Evolutionary conservation across 2,888 invertebrate species (phyloP).

Genomic region (Hydropsyche betteni): DNA sequence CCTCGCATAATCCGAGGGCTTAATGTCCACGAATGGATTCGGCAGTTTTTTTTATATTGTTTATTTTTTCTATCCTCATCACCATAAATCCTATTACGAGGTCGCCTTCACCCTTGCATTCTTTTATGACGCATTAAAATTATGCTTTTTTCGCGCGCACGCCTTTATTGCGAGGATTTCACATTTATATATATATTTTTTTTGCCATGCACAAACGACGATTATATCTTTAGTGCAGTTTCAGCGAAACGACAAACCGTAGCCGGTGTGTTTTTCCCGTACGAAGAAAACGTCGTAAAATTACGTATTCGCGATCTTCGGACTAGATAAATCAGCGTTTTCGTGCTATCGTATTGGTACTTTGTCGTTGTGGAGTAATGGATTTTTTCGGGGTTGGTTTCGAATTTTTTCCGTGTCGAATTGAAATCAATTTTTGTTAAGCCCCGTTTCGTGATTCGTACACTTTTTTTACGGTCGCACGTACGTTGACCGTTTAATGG

Average conservation of each 20-base stretch:
- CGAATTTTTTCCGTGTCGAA: background rate
- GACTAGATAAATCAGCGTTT: background rate
- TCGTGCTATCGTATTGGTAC: background rate
- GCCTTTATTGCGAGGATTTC: too few species aligned
- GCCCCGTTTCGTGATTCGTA: background rate
- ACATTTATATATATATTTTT: background rate
- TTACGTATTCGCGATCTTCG: background rate
- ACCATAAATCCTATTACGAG: slow-evolving; percentile 51
- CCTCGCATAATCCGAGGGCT: slow-evolving; percentile 47
- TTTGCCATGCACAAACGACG: background rate
- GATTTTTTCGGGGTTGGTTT: background rate
- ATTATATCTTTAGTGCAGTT: slow-evolving; percentile 18
- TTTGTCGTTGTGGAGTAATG: background rate
- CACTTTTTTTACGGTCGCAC: background rate
- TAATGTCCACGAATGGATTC: slow-evolving; percentile 50
- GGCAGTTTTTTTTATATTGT: slow-evolving; percentile 42
- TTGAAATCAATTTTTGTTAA: too few species aligned
- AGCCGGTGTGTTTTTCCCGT: background rate
- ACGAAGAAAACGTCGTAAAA: slow-evolving; percentile 8
- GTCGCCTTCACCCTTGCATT: slow-evolving; percentile 12
- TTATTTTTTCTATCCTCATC: slow-evolving; percentile 49
- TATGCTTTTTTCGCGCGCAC: background rate
- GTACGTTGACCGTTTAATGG: slow-evolving; percentile 4
- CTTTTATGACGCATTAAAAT: slow-evolving; percentile 2
- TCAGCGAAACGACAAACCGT: background rate